A percentile compares a stretch with the other conserved stretches of the same genome.
phyloP scores from a whole-genome alignment of 2,888 invertebrate genomes.

The Trichacis sp. region DNA sequence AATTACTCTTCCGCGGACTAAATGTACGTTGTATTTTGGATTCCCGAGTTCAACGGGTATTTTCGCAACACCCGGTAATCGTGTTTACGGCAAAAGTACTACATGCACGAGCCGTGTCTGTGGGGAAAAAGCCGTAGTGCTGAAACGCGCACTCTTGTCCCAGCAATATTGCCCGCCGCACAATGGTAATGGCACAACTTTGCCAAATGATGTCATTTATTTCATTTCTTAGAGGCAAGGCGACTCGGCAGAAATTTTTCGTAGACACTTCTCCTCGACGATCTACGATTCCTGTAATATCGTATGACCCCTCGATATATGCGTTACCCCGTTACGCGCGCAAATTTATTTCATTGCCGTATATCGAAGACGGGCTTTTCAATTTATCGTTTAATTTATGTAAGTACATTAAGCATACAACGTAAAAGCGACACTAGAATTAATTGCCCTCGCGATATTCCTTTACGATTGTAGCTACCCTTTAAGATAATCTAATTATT shows the following conservation, averaged over 20 bases:
- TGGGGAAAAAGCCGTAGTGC: slow-evolving; percentile 50
- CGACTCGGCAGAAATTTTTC: slow-evolving; percentile 51
- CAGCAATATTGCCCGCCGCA: slow-evolving; percentile 50
- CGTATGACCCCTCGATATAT: neutral
- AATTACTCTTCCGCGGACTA: too few species aligned
- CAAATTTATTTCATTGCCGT: neutral
- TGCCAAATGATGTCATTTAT: slow-evolving; percentile 66
- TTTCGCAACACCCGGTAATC: neutral
- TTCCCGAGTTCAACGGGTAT: too few species aligned
- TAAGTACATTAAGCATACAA: too few species aligned
- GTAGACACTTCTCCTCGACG: slow-evolving; percentile 38
- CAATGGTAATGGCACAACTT: slow-evolving; percentile 55
- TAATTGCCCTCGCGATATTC: too few species aligned
- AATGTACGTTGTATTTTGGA: too few species aligned
- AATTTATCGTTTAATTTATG: neutral
- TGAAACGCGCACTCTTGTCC: slow-evolving; percentile 29
- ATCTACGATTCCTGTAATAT: neutral
- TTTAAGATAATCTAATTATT: too few species aligned
- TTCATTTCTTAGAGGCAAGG: slow-evolving; percentile 61
- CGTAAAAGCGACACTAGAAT: too few species aligned
- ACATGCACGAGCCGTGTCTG: slow-evolving; percentile 41
- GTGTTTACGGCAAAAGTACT: neutral
- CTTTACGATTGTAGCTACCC: too few species aligned
- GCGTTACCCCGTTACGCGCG: neutral
- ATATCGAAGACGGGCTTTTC: neutral